These are phyloP conservation scores for Ladona fulva DNA, from an alignment of 1,140 invertebrate species.

Conservation along the genomic window DNA sequence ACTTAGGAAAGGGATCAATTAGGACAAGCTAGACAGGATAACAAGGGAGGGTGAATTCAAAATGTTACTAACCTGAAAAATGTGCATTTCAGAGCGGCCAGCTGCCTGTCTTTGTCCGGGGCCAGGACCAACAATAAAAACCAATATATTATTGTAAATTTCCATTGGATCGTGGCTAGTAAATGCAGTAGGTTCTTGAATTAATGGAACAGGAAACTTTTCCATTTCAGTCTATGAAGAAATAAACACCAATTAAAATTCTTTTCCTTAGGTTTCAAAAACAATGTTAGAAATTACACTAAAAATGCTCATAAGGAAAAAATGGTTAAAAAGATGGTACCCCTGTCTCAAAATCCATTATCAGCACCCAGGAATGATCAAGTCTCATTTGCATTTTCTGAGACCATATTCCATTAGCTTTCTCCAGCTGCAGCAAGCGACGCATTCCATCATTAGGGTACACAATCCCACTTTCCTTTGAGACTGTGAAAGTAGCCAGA, in stretches of 20 bases:
- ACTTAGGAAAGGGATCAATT: no score
- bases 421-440: constrained; percentile 88
- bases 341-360: constrained; percentile 94
- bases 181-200: constrained; percentile 92
- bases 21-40: no score
- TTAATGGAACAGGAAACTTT: constrained; percentile 81
- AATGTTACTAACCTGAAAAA: constrained; percentile 73
- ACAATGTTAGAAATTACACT: not conserved
- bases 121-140: constrained; percentile 81
- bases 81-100: constrained; percentile 90
- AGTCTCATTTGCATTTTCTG: constrained; percentile 92
- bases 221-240: constrained; percentile 81
- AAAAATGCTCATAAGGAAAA: not conserved
- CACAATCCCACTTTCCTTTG: constrained; percentile 74
- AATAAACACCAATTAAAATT: constrained; percentile 15
- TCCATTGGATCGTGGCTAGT: constrained; percentile 93
- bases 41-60: no score
- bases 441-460: constrained; percentile 93
- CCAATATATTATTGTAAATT: constrained; percentile 96
- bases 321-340: constrained; percentile 42
- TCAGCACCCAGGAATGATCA: constrained; percentile 78
- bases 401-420: constrained; percentile 97
- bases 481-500: constrained; percentile 94
- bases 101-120: constrained; percentile 41
- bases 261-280: not conserved